Conservation (phyloP, 35 echinoderm and acorn worm species). For the Ophioderma brevispina region DNA sequence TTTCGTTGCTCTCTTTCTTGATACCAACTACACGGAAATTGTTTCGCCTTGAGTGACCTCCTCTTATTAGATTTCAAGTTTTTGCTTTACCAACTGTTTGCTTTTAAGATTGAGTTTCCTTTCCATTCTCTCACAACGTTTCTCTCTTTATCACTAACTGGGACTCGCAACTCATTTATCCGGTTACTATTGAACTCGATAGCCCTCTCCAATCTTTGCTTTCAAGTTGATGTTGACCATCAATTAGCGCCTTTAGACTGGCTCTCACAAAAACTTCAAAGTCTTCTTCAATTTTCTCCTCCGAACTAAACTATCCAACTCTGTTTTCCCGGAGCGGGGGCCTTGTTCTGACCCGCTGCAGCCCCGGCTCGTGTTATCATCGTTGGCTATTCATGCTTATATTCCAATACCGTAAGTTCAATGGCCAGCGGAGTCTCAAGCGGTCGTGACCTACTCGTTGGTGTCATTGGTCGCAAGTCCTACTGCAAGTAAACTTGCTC, state of each 20-base stretch:
- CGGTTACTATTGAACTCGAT: background rate
- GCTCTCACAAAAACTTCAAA: background rate
- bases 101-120: background rate
- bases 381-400: no score
- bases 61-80: background rate
- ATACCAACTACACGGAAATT: background rate
- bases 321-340: no score
- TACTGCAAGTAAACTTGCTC: no score
- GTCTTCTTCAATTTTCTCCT: background rate
- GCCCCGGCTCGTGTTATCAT: no score
- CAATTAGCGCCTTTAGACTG: background rate
- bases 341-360: no score
- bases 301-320: background rate
- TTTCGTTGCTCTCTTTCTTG: background rate
- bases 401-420: no score
- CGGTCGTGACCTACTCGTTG: no score
- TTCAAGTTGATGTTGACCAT: background rate
- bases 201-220: background rate
- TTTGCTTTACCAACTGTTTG: background rate
- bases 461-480: no score
- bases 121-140: background rate
- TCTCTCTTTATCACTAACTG: background rate
- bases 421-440: no score
- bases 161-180: background rate
- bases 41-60: background rate